phyloP scores from a whole-genome alignment of 2,797 vertebrate species.

The Nannoperca australis region DNA sequence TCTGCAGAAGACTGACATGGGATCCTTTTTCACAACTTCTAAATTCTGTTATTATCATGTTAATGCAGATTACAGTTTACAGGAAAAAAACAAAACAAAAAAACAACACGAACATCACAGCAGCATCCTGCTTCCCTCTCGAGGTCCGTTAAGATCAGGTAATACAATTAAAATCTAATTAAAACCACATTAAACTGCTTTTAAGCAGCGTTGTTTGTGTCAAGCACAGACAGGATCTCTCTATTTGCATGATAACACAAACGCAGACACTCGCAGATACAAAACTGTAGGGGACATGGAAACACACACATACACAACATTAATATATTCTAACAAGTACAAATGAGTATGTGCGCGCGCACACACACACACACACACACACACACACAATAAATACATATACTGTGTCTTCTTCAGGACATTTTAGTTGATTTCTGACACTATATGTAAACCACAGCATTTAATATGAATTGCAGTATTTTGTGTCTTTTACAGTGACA shows the following conservation, averaged over 20 bases:
- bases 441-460: not conserved
- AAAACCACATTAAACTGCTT: conserved; percentile 68
- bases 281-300: not conserved
- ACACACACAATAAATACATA: not conserved
- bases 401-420: not conserved
- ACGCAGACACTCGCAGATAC: conserved; percentile 4
- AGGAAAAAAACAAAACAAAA: not conserved
- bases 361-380: not conserved
- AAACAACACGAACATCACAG: conserved; percentile 20
- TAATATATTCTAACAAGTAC: not conserved
- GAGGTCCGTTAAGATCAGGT: conserved; percentile 76
- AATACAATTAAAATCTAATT: conserved; percentile 76
- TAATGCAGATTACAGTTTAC: conserved; percentile 48
- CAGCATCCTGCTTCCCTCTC: conserved; percentile 35
- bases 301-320: not conserved
- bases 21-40: not conserved
- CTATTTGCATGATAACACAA: conserved; percentile 53
- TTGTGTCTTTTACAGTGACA: too few relatives aligned
- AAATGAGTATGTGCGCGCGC: not conserved
- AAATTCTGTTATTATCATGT: conserved; percentile 8
- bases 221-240: conserved; percentile 51
- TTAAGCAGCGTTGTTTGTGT: conserved; percentile 56
- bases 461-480: not conserved
- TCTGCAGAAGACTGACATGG: conserved; percentile 11
- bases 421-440: not conserved